Evolutionary conservation across 2,797 vertebrate genomes (phyloP).

Genomic region (Cyprinella venusta): DNA sequence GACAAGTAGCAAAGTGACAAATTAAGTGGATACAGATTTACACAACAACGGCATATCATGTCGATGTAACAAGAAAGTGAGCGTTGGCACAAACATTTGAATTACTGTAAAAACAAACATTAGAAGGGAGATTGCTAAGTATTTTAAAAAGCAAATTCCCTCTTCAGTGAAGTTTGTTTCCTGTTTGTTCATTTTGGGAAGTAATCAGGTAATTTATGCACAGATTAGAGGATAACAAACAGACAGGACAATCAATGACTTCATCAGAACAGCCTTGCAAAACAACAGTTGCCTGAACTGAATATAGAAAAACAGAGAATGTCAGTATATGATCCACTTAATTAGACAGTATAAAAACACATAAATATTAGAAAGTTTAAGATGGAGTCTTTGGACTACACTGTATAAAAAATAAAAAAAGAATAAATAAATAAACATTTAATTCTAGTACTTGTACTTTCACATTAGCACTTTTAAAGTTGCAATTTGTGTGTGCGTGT

Average conservation of each 20-base stretch:
- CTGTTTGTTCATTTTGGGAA: slow-evolving; percentile 21
- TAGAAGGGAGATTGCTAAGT: neutral
- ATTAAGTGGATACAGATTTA: neutral
- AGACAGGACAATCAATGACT: slow-evolving; percentile 26
- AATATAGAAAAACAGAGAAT: slow-evolving; percentile 1
- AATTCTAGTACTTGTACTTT: neutral
- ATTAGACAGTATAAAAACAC: neutral
- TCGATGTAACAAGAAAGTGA: neutral
- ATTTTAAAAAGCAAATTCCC: slow-evolving; percentile 23
- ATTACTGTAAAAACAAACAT: slow-evolving; percentile 9
- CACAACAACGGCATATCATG: neutral
- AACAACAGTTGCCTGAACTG: slow-evolving; percentile 15
- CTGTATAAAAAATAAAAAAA: too few species aligned
- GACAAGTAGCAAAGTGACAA: neutral
- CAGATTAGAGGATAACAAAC: slow-evolving; percentile 37
- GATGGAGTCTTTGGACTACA: neutral
- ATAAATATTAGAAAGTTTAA: neutral
- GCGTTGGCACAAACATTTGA: neutral
- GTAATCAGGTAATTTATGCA: slow-evolving; percentile 18
- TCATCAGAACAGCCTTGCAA: slow-evolving; percentile 3
- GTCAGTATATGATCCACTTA: neutral
- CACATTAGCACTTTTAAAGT: neutral
- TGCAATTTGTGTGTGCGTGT: neutral
- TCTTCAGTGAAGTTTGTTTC: slow-evolving; percentile 7
- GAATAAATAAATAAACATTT: too few species aligned